Evolutionary conservation across 1,140 invertebrate species (phyloP).

Genomic region (Bombus terrestris): DNA sequence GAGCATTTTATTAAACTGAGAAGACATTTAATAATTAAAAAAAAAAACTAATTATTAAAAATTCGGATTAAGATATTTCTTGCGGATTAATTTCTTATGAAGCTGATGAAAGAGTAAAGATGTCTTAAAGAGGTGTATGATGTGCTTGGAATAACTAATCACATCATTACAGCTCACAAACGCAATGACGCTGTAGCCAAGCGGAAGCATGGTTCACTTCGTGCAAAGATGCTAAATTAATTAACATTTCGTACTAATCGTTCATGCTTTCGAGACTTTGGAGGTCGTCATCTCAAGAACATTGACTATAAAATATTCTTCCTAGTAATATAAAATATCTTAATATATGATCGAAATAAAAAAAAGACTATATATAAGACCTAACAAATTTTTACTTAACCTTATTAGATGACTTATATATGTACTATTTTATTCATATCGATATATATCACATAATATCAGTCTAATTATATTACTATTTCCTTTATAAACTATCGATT

Average conservation of each 20-base stretch:
- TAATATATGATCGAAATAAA: background rate
- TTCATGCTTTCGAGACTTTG: conserved; percentile 43
- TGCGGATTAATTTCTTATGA: background rate
- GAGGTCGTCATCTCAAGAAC: background rate
- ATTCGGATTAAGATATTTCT: background rate
- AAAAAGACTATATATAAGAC: background rate
- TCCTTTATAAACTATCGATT: background rate
- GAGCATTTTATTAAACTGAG: background rate
- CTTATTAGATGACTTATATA: background rate
- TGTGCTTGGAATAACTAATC: conserved; percentile 31
- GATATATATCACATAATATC: background rate
- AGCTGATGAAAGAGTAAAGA: background rate
- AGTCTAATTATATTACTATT: background rate
- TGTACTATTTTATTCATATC: background rate
- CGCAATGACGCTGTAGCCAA: conserved; percentile 47
- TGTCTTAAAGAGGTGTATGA: background rate
- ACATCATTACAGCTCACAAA: conserved; percentile 18
- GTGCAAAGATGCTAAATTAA: conserved; percentile 57
- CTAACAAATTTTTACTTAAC: background rate
- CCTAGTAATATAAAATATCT: too few species aligned
- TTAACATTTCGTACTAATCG: conserved; percentile 51
- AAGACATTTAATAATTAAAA: too few species aligned
- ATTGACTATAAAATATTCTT: background rate
- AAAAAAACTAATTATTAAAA: background rate
- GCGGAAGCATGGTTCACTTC: conserved; percentile 56